Evolutionary conservation across 2,888 invertebrate species (phyloP).

Genomic region (Vanessa cardui): DNA sequence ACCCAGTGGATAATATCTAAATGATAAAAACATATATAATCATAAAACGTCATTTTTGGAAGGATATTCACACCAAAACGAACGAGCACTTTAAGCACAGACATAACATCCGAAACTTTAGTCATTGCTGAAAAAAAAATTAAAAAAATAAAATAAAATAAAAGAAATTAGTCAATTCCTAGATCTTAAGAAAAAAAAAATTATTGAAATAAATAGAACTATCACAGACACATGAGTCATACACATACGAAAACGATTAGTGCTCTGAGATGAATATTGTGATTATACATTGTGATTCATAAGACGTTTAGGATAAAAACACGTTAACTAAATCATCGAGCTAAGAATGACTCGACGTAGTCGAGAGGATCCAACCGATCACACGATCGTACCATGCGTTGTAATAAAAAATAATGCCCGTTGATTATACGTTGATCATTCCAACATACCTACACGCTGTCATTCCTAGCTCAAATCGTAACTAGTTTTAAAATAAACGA

Average conservation of each 20-base stretch:
- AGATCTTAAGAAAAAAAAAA: conserved; percentile 51
- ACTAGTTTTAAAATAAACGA: conserved; percentile 33
- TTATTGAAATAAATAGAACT: conserved; percentile 70
- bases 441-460: background rate
- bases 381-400: background rate
- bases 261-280: conserved; percentile 58
- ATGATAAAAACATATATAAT: too few relatives aligned
- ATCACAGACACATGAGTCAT: conserved; percentile 80
- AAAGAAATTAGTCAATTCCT: conserved; percentile 49
- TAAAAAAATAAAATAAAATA: too few relatives aligned
- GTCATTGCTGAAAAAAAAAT: conserved; percentile 57
- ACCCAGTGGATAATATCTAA: too few relatives aligned
- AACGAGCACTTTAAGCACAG: conserved; percentile 26
- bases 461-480: conserved; percentile 36
- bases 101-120: conserved; percentile 57
- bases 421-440: background rate
- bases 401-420: conserved; percentile 4
- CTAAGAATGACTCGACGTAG: conserved; percentile 42
- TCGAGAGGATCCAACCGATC: too few relatives aligned
- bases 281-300: conserved; percentile 55
- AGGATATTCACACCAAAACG: conserved; percentile 9
- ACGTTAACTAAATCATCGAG: conserved; percentile 35
- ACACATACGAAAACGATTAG: conserved; percentile 67
- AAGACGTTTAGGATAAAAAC: conserved; percentile 61
- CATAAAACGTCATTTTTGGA: background rate